Conservation (phyloP, 2,888 invertebrate genomes). For the Aphidius colemani region DNA sequence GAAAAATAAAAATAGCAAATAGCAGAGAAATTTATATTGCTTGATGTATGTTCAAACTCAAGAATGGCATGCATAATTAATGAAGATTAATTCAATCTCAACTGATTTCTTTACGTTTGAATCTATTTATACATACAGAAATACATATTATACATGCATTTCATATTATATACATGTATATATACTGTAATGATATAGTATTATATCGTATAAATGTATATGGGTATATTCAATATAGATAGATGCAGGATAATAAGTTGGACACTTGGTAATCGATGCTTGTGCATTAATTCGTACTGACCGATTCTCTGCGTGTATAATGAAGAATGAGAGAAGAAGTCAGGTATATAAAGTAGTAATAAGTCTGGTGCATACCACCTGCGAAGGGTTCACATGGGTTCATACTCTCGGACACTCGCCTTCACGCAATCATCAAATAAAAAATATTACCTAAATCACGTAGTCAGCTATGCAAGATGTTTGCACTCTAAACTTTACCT, state of each 20-base stretch:
- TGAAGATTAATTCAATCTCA: slow-evolving; percentile 17
- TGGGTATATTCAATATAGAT: neutral
- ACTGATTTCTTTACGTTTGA: slow-evolving; percentile 13
- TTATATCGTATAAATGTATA: neutral
- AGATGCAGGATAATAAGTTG: slow-evolving; percentile 9
- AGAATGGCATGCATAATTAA: slow-evolving; percentile 8
- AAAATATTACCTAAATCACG: slow-evolving; percentile 51
- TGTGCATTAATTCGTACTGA: slow-evolving; percentile 57
- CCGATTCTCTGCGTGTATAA: slow-evolving; percentile 45
- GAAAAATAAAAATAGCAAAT: neutral
- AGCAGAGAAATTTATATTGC: neutral
- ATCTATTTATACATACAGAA: slow-evolving; percentile 11
- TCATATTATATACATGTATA: neutral
- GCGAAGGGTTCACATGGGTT: slow-evolving; percentile 43
- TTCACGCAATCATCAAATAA: slow-evolving; percentile 16
- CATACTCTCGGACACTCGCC: slow-evolving; percentile 39
- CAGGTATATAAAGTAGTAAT: neutral
- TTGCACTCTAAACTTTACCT: slow-evolving; percentile 15
- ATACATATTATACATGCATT: slow-evolving; percentile 9
- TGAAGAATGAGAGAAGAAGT: slow-evolving; percentile 34
- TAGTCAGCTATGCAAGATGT: slow-evolving; percentile 34
- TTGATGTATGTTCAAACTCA: neutral
- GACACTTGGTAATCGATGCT: slow-evolving; percentile 53
- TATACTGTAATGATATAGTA: neutral
- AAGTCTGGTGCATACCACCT: slow-evolving; percentile 31